Conservation (phyloP, 2,113 vertebrate species). For the Ornithorhynchus anatinus region DNA sequence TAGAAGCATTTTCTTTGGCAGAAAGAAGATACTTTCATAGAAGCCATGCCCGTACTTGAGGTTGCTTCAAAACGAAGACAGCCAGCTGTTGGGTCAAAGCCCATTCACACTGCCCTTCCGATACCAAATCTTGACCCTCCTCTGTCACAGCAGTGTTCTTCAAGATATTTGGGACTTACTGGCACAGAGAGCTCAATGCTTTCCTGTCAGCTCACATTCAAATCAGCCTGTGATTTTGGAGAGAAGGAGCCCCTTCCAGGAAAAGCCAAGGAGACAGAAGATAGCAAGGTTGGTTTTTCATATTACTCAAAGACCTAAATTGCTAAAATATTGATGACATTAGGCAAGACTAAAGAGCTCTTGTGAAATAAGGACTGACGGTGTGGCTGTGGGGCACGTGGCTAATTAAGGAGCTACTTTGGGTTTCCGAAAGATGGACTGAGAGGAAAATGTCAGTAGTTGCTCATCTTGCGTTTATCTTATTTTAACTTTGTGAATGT, state of each 20-base stretch:
- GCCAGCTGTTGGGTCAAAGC: slow-evolving; percentile 85
- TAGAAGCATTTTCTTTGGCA: slow-evolving; percentile 79
- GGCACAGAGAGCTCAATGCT: slow-evolving; percentile 68
- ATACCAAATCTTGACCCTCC: slow-evolving; percentile 81
- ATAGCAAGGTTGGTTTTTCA: slow-evolving; percentile 90
- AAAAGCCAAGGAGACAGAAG: slow-evolving; percentile 80
- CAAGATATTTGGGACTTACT: slow-evolving; percentile 76
- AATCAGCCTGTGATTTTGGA: slow-evolving; percentile 78
- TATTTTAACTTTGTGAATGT: too few relatives aligned
- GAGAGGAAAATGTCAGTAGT: too few relatives aligned
- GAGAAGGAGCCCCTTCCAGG: slow-evolving; percentile 71
- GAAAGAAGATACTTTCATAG: slow-evolving; percentile 70
- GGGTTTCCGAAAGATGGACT: not conserved
- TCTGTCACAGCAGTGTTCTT: slow-evolving; percentile 71
- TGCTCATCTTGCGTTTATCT: too few relatives aligned
- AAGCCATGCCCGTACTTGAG: slow-evolving; percentile 94
- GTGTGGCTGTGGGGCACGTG: not conserved
- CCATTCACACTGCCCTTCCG: slow-evolving; percentile 88
- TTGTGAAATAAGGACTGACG: not conserved
- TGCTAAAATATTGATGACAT: slow-evolving; percentile 26
- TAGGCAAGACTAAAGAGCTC: not conserved
- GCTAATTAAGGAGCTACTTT: not conserved
- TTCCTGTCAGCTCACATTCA: slow-evolving; percentile 86
- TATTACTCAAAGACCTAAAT: slow-evolving; percentile 20
- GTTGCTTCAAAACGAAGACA: slow-evolving; percentile 92